Conservation (phyloP, 1,140 invertebrate genomes). For the Homarus americanus region DNA sequence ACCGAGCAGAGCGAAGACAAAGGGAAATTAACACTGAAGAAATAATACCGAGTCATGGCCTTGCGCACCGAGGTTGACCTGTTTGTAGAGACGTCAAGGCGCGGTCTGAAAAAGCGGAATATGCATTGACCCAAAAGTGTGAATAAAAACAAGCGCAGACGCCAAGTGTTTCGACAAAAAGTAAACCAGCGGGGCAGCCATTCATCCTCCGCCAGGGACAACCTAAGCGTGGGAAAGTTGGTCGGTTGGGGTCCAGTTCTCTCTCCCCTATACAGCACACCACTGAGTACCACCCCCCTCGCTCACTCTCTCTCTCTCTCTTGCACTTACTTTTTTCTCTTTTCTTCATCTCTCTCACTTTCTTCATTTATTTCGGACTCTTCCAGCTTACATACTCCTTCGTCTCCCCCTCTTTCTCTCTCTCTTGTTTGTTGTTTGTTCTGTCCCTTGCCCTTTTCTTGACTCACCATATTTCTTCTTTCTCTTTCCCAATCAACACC, state of each 20-base stretch:
- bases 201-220: slow-evolving; percentile 11
- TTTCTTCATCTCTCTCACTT: slow-evolving; percentile 20
- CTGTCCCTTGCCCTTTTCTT: background rate
- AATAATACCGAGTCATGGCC: background rate
- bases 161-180: background rate
- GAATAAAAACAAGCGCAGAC: slow-evolving; percentile 13
- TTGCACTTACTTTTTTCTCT: background rate
- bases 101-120: background rate
- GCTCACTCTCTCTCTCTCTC: background rate
- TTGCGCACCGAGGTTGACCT: slow-evolving; percentile 2
- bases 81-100: background rate
- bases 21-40: background rate
- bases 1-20: background rate
- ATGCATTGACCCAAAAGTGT: slow-evolving; percentile 9
- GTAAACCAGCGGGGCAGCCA: background rate
- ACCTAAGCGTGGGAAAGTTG: background rate
- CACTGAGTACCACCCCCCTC: background rate
- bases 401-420: background rate
- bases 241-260: background rate
- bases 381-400: background rate
- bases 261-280: too few relatives aligned
- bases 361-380: slow-evolving; percentile 8
- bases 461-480: background rate
- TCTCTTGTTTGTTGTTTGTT: background rate
- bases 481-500: background rate